Evolutionary conservation across 2,888 invertebrate species (phyloP).

Genomic region (Carterocephalus palaemon): DNA sequence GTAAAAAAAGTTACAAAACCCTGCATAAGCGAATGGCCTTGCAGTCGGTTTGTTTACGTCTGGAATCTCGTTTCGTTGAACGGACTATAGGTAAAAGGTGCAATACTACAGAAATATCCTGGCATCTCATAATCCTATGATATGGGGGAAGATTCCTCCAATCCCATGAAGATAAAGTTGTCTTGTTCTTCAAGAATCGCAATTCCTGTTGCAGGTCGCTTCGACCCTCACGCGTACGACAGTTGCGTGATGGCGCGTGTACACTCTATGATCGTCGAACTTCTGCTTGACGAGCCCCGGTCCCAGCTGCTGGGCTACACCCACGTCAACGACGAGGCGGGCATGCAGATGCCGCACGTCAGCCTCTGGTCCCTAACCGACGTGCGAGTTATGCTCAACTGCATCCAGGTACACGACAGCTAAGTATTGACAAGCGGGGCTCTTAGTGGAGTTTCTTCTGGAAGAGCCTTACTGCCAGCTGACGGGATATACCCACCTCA

Average conservation of each 20-base stretch:
- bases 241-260: constrained; percentile 91
- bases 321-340: constrained; percentile 89
- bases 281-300: constrained; percentile 89
- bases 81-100: too few relatives aligned
- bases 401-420: constrained; percentile 89
- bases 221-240: constrained; percentile 87
- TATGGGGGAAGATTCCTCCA: too few relatives aligned
- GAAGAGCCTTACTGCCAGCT: constrained; percentile 87
- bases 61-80: too few relatives aligned
- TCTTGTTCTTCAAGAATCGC: too few relatives aligned
- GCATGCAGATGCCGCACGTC: constrained; percentile 90
- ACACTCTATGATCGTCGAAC: constrained; percentile 91
- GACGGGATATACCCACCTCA: constrained; percentile 89
- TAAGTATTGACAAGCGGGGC: constrained; percentile 90
- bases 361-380: constrained; percentile 90
- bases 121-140: too few relatives aligned
- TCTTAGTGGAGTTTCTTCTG: constrained; percentile 89
- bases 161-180: too few relatives aligned
- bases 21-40: too few relatives aligned
- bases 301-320: constrained; percentile 87
- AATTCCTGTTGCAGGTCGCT: too few relatives aligned
- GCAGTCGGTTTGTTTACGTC: too few relatives aligned
- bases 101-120: too few relatives aligned
- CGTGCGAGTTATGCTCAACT: constrained; percentile 86
- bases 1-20: too few relatives aligned